Evolutionary conservation across 1,140 invertebrate species (phyloP), one percentile per base, ranked within the genome.

Genomic region (Stenopsyche tienmushanensis): DNA sequence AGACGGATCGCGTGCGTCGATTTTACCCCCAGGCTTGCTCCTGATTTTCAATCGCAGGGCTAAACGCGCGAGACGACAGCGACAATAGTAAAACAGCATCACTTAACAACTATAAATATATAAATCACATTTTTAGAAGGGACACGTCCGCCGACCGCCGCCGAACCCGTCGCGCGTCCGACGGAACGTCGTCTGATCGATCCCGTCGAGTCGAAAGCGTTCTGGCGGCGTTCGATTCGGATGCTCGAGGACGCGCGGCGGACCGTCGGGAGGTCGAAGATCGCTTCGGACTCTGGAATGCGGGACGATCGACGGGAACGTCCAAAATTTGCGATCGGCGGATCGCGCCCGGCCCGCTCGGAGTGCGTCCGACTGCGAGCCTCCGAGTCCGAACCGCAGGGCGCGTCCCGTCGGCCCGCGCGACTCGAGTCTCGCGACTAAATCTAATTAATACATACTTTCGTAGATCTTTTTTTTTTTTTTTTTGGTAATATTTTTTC

Each of bases 361-460:
- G 45, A 5, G 7, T 17, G n/a, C n/a, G 45, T 47, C 20, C 45
- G 45, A 7, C n/a, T 9, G 34, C 34, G 34, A n/a, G n/a, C n/a
- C n/a, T n/a, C n/a, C 34, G n/a, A 20, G 45, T 7, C 7, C n/a
- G 45, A 47, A n/a, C 7, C 45, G 45, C 45, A 7, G 7, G 5
- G 8, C 45, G n/a, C 45, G 15, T 15, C 5, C 45, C n/a, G 45
- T 7, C n/a, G 20, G n/a, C 45, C 45, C 45, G 5, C 45, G 45
- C 45, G 45, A 47, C 29, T 13, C 29, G 29, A 34, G 29, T 5
- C 29, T 34, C 29, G 5, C 29, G 5, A 39, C 62, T 62, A 64
- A 65, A 44, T 45, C 66, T 64, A 68, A 64, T 55, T 62, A 64
- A 68, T 64, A 62, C 66, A 58, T 64, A 64, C 62, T 53, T 67